phyloP scores from a whole-genome alignment of 2,888 invertebrate genomes.

The Tipula lateralis region DNA sequence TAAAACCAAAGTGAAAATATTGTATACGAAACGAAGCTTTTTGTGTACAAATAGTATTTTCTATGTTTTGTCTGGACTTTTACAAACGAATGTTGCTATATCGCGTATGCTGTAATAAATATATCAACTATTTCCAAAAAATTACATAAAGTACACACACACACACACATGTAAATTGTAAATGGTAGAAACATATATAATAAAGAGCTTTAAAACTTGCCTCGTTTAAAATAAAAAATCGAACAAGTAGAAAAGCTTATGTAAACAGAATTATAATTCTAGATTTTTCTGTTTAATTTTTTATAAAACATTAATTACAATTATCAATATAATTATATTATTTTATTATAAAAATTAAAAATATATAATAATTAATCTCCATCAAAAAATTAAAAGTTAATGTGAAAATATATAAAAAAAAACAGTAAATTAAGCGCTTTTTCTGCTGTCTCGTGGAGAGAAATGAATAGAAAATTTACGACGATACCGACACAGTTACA shows the following conservation, averaged over 20 bases:
- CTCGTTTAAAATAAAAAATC: neutral
- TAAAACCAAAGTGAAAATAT: no score
- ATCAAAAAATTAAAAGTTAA: neutral
- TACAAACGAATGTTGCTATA: neutral
- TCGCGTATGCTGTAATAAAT: neutral
- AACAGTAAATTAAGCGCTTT: neutral
- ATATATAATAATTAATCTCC: neutral
- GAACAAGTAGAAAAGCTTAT: neutral
- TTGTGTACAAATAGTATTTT: neutral
- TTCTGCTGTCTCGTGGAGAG: neutral
- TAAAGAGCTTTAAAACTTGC: neutral
- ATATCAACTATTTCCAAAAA: no score
- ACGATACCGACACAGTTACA: neutral
- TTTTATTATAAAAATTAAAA: neutral
- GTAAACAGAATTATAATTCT: neutral
- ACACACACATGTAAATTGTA: no score
- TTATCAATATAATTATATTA: neutral
- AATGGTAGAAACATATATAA: neutral
- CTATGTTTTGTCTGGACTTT: neutral
- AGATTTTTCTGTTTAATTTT: neutral
- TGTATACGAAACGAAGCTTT: neutral
- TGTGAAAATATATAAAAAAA: neutral
- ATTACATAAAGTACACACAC: no score
- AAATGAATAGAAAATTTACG: neutral
- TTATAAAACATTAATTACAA: neutral